phyloP scores from a whole-genome alignment of 2,797 vertebrate species.

The Myripristis murdjan region DNA sequence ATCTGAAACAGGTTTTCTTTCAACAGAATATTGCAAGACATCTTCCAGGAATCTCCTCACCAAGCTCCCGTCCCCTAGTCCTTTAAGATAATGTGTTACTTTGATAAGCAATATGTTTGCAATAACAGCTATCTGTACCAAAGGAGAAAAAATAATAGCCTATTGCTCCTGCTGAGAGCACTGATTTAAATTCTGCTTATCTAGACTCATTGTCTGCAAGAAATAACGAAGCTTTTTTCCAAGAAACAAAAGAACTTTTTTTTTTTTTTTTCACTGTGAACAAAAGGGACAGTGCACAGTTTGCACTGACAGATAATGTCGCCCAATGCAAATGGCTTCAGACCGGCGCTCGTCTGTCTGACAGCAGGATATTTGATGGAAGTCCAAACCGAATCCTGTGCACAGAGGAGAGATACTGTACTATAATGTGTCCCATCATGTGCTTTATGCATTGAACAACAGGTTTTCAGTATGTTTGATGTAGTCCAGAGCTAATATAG shows the following conservation, averaged over 20 bases:
- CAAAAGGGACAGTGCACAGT: conserved; percentile 38
- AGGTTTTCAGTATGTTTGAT: conserved; percentile 9
- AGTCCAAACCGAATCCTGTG: conserved; percentile 26
- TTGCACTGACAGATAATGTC: conserved; percentile 36
- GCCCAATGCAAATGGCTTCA: conserved; percentile 37
- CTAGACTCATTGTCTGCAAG: conserved; percentile 19
- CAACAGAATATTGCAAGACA: conserved; percentile 8
- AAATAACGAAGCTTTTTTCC: background rate
- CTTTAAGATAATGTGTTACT: conserved; percentile 54
- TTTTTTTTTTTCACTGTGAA: conserved; percentile 23
- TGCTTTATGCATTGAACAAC: background rate
- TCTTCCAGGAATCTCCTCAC: conserved; percentile 20
- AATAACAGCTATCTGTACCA: conserved; percentile 41
- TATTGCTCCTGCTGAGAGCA: conserved; percentile 32
- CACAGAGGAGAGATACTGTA: background rate
- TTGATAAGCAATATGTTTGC: conserved; percentile 47
- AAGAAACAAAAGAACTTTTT: conserved; percentile 25
- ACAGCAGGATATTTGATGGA: conserved; percentile 45
- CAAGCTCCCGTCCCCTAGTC: conserved; percentile 19
- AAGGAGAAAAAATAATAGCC: conserved; percentile 33
- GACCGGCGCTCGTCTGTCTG: conserved; percentile 42
- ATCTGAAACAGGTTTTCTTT: background rate
- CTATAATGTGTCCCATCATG: conserved; percentile 16
- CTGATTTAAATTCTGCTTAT: conserved; percentile 35
- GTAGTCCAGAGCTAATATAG: background rate